Conservation (phyloP, 2,113 vertebrate genomes). For the Bubalus kerabau region DNA sequence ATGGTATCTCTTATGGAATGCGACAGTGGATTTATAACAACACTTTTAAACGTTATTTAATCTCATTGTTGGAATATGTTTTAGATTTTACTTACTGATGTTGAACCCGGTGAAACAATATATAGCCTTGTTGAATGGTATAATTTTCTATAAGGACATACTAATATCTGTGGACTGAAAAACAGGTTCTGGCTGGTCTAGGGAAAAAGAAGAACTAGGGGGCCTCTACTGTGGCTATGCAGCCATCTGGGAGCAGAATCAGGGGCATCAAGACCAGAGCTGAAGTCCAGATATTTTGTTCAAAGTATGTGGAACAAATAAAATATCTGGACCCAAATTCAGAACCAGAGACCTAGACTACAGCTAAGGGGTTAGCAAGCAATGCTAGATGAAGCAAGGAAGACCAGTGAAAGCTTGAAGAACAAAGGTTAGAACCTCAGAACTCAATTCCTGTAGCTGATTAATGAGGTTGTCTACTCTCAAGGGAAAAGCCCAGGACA, state of each 20-base stretch:
- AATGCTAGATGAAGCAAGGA: not conserved
- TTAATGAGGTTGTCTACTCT: not conserved
- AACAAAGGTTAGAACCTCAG: not conserved
- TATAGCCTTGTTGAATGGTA: not conserved
- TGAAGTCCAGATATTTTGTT: not conserved
- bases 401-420: not conserved
- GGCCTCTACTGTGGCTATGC: rapidly evolving
- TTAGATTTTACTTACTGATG: not conserved
- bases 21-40: not conserved
- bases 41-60: not conserved
- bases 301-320: not conserved
- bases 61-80: not conserved
- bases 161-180: not conserved
- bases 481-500: not conserved
- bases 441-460: not conserved
- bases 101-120: not conserved
- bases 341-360: not conserved
- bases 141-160: not conserved
- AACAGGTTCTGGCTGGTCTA: not conserved
- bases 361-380: not conserved
- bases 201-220: not conserved
- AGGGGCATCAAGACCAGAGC: not conserved
- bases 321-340: not conserved
- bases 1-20: not conserved
- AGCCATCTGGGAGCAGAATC: not conserved